Percentiles rank a stretch among this genome's conserved stretches.
Conservation (phyloP, 2,797 vertebrate genomes). For the Onychomys arenicola region DNA sequence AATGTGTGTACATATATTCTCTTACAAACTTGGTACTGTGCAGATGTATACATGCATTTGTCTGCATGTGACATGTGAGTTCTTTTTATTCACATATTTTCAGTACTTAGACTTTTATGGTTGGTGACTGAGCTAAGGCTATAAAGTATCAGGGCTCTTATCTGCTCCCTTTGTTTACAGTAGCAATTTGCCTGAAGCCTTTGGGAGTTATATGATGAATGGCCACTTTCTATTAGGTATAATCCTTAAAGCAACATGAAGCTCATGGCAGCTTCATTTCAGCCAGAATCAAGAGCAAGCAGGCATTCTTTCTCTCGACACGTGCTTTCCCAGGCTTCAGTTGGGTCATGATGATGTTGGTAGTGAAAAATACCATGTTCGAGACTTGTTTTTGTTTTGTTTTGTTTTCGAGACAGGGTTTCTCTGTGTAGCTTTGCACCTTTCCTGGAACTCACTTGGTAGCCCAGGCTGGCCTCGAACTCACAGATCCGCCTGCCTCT, state of each 20-base stretch:
- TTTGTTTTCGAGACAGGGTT: too few species aligned
- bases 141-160: neutral
- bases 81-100: neutral
- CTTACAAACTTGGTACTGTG: neutral
- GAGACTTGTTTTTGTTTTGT: too few species aligned
- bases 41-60: neutral
- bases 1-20: neutral
- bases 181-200: constrained; percentile 15
- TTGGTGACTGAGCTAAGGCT: constrained; percentile 26
- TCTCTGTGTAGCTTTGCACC: too few species aligned
- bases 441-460: too few species aligned
- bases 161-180: constrained; percentile 26
- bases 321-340: neutral
- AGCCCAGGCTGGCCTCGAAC: too few species aligned
- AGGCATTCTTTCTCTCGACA: neutral
- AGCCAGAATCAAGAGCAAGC: neutral
- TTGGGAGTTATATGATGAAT: neutral
- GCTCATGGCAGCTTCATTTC: neutral
- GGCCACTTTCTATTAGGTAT: constrained; percentile 8
- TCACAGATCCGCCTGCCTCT: too few species aligned
- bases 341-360: neutral
- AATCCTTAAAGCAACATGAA: neutral
- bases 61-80: neutral
- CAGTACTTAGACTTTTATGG: neutral
- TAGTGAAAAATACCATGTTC: neutral